These are phyloP conservation scores for Porites lobata DNA, from an alignment of 92 coral and sea anemone species.

Conservation along the genomic window DNA sequence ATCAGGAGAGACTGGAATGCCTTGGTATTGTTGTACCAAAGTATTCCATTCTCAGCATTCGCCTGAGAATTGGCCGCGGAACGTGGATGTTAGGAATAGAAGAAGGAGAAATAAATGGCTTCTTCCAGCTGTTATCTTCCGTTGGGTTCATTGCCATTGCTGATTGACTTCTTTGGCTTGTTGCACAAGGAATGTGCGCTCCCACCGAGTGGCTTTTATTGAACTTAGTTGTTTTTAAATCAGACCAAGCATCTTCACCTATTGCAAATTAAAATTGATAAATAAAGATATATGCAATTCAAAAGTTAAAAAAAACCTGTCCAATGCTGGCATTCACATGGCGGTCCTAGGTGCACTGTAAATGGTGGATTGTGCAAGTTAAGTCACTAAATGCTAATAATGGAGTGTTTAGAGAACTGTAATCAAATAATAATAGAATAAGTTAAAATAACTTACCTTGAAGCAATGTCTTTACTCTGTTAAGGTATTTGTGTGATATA, in stretches of 20 bases:
- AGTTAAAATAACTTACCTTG: conserved; percentile 33
- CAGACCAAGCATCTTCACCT: conserved; percentile 17
- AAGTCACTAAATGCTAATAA: no score
- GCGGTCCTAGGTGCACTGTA: no score
- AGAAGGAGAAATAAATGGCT: conserved; percentile 79
- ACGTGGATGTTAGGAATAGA: conserved; percentile 87
- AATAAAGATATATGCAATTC: no score
- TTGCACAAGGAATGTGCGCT: conserved; percentile 62
- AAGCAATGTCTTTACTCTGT: conserved; percentile 52
- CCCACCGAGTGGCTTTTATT: conserved; percentile 93
- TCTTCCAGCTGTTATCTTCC: conserved; percentile 35
- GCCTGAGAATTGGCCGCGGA: conserved; percentile 86
- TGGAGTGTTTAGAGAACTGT: no score
- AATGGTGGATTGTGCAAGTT: no score
- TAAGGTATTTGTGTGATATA: conserved; percentile 36
- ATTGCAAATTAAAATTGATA: neutral
- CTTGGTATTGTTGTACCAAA: conserved; percentile 95
- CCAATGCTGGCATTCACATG: no score
- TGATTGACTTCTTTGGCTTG: conserved; percentile 34
- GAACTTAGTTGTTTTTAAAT: conserved; percentile 40
- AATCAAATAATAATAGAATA: no score
- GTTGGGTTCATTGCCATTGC: conserved; percentile 22
- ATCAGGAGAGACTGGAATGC: conserved; percentile 84
- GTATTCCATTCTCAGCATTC: conserved; percentile 90
- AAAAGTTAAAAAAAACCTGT: no score